Conservation (phyloP, 2,888 invertebrate genomes). For the Scaptomyza cyrtandrae region DNA sequence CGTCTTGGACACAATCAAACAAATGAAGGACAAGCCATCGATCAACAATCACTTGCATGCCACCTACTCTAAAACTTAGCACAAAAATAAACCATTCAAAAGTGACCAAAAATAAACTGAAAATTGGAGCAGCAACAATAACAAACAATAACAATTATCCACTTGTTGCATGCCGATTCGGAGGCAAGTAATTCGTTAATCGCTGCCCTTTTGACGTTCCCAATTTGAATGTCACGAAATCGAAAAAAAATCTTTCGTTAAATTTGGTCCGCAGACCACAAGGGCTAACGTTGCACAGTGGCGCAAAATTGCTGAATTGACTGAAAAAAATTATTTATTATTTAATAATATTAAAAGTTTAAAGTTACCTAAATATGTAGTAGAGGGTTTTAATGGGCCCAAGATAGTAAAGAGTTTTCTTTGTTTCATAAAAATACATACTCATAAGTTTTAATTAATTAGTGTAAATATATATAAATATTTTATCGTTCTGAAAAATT, state of each 20-base stretch:
- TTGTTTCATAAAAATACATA: too few relatives aligned
- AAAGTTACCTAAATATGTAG: too few relatives aligned
- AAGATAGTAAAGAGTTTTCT: too few relatives aligned
- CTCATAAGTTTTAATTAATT: too few relatives aligned
- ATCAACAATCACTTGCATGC: slow-evolving; percentile 30
- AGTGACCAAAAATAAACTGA: slow-evolving; percentile 20
- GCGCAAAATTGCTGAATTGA: neutral
- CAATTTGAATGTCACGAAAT: slow-evolving; percentile 78
- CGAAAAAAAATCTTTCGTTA: slow-evolving; percentile 50
- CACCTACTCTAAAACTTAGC: slow-evolving; percentile 10
- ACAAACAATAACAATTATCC: slow-evolving; percentile 37
- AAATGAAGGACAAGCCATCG: slow-evolving; percentile 52
- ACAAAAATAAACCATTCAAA: slow-evolving; percentile 4
- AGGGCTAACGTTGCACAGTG: slow-evolving; percentile 48
- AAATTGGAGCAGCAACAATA: slow-evolving; percentile 37
- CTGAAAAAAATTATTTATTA: too few relatives aligned
- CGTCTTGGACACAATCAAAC: slow-evolving; percentile 33
- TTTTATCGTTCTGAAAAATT: too few relatives aligned
- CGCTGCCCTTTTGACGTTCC: slow-evolving; percentile 59
- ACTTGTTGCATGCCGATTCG: slow-evolving; percentile 43
- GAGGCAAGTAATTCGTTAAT: slow-evolving; percentile 52
- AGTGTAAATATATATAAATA: too few relatives aligned
- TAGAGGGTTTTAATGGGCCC: too few relatives aligned
- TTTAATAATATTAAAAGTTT: too few relatives aligned
- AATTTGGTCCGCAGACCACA: slow-evolving; percentile 26